Percentiles rank a stretch among this genome's conserved stretches.
Conservation (phyloP, 2,888 invertebrate genomes). For the Catocala nupta region DNA sequence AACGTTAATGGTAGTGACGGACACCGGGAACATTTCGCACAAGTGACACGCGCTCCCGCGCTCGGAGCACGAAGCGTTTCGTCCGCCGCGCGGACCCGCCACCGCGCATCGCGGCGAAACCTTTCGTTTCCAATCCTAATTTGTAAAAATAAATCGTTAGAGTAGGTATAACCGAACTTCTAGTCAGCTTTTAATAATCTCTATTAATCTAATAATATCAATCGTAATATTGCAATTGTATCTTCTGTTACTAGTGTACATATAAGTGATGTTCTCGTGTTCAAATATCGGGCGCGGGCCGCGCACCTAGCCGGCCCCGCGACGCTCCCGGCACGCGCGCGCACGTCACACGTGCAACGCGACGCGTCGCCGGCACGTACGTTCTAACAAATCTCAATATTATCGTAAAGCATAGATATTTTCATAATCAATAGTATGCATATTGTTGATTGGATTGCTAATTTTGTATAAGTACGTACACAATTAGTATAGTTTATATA, state of each 20-base stretch:
- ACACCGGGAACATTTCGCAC: constrained; percentile 47
- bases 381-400: constrained; percentile 72
- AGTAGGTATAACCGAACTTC: constrained; percentile 82
- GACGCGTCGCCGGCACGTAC: constrained; percentile 48
- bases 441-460: constrained; percentile 85
- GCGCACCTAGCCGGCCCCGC: constrained; percentile 34
- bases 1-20: constrained; percentile 62
- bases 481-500: constrained; percentile 88
- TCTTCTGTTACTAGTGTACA: constrained; percentile 76
- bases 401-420: constrained; percentile 80
- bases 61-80: constrained; percentile 45
- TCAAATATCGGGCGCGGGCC: constrained; percentile 58
- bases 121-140: constrained; percentile 47
- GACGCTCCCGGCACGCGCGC: constrained; percentile 46
- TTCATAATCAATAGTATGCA: constrained; percentile 85
- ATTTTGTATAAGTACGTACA: constrained; percentile 87
- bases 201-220: constrained; percentile 78
- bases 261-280: constrained; percentile 76
- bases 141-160: constrained; percentile 76
- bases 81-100: constrained; percentile 26
- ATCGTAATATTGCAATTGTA: constrained; percentile 76
- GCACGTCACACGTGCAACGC: constrained; percentile 23
- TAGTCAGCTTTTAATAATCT: constrained; percentile 86
- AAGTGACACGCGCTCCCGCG: constrained; percentile 32
- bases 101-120: constrained; percentile 36